phyloP scores from a whole-genome alignment of 2,888 invertebrate species.

The Siphonodentalium dalli region DNA sequence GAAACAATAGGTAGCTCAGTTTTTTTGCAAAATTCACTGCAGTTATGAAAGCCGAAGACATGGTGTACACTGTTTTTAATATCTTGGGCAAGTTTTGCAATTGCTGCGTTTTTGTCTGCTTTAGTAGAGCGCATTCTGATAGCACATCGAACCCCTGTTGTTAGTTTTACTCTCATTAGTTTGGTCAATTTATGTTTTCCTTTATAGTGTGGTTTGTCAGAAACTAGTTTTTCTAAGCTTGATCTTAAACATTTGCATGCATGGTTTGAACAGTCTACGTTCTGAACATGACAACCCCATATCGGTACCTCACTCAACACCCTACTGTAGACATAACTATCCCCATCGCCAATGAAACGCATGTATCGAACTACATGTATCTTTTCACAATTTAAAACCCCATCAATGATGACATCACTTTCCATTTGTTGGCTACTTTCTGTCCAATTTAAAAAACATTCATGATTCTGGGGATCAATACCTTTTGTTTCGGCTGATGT shows the following conservation, averaged over 20 bases:
- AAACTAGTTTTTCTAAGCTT: constrained; percentile 12
- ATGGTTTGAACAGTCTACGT: constrained; percentile 20
- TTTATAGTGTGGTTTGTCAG: constrained; percentile 8
- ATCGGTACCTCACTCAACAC: constrained; percentile 9
- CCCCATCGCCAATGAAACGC: constrained; percentile 24
- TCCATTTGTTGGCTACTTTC: constrained; percentile 26
- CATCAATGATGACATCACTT: constrained; percentile 22
- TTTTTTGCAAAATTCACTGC: constrained; percentile 21
- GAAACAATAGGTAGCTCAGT: no score
- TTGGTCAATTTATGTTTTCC: constrained; percentile 12
- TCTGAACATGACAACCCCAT: constrained; percentile 12
- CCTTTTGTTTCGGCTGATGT: constrained; percentile 2
- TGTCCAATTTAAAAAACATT: constrained; percentile 27
- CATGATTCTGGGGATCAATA: constrained; percentile 10
- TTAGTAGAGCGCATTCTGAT: constrained; percentile 18
- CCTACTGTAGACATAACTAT: constrained; percentile 19
- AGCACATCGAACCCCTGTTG: constrained; percentile 25
- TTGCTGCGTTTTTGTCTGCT: not conserved
- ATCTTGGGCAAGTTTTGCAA: constrained; percentile 15
- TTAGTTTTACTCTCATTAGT: constrained; percentile 5
- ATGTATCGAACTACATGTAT: constrained; percentile 18
- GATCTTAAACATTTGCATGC: constrained; percentile 17
- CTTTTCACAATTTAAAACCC: constrained; percentile 16
- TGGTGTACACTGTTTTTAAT: constrained; percentile 24
- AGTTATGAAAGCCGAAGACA: constrained; percentile 25